phyloP scores from a whole-genome alignment of 2,113 vertebrate genomes.

The Pseudopipra pipra region DNA sequence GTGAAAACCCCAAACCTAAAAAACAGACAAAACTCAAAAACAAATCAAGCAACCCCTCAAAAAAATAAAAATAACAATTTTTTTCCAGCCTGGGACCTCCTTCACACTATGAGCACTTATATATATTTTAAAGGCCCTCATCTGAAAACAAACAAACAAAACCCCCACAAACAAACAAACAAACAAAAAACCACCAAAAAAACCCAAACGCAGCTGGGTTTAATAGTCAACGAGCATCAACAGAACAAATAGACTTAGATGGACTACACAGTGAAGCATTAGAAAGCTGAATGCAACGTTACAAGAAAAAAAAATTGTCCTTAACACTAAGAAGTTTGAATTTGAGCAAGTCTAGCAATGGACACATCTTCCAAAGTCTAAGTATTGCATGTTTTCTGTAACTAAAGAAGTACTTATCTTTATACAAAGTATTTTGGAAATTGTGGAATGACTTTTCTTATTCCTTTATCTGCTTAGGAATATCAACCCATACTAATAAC shows the following conservation, averaged over 20 bases:
- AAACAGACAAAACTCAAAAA: neutral
- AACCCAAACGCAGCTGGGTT: neutral
- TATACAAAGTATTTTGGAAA: neutral
- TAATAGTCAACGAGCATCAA: neutral
- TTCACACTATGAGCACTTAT: neutral
- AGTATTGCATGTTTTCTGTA: neutral
- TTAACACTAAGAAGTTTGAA: neutral
- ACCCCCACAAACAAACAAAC: too few species aligned
- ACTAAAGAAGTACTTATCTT: neutral
- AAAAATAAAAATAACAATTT: neutral
- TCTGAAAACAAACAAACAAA: neutral
- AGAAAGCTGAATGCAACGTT: neutral
- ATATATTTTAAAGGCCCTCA: neutral
- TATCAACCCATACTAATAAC: neutral
- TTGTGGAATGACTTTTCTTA: neutral
- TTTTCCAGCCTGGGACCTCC: neutral
- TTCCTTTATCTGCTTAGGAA: neutral
- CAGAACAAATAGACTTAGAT: neutral
- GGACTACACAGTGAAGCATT: neutral
- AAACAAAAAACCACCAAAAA: neutral
- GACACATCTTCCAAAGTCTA: neutral
- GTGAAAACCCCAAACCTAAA: fast-evolving
- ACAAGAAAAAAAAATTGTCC: neutral
- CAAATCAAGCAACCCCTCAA: neutral
- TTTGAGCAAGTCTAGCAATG: neutral